Percentiles rank a stretch among this genome's conserved stretches.
phyloP scores from a whole-genome alignment of 2,888 invertebrate genomes.

The Vesta saturnalis region DNA sequence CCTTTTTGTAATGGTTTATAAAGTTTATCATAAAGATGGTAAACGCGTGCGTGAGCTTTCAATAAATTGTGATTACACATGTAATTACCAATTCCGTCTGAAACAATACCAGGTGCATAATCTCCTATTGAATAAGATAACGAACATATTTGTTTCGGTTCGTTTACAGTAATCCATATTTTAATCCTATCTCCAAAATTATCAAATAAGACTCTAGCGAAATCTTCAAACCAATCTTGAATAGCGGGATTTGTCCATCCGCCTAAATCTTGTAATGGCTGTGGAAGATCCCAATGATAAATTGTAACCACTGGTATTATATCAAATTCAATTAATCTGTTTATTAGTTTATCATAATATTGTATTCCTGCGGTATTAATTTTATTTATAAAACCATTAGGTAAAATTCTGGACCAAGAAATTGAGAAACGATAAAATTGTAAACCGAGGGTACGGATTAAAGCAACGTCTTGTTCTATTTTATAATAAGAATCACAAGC shows the following conservation, averaged over 20 bases:
- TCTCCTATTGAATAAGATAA: slow-evolving; percentile 50
- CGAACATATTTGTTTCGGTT: slow-evolving; percentile 57
- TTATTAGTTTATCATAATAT: slow-evolving; percentile 71
- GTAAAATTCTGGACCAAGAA: slow-evolving; percentile 76
- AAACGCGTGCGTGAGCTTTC: slow-evolving; percentile 72
- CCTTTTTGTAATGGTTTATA: slow-evolving; percentile 67
- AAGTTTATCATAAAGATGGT: slow-evolving; percentile 69
- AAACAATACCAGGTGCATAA: slow-evolving; percentile 56
- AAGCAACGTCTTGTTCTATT: slow-evolving; percentile 67
- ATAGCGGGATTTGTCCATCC: slow-evolving; percentile 68
- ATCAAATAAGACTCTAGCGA: slow-evolving; percentile 62
- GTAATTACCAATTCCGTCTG: slow-evolving; percentile 69
- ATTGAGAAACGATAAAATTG: slow-evolving; percentile 69
- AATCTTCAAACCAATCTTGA: slow-evolving; percentile 65
- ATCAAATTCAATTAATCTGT: slow-evolving; percentile 63
- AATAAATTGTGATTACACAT: slow-evolving; percentile 71
- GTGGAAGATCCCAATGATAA: slow-evolving; percentile 68
- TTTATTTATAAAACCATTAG: slow-evolving; percentile 64
- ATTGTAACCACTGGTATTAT: slow-evolving; percentile 67
- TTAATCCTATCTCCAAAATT: slow-evolving; percentile 54
- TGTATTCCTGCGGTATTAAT: slow-evolving; percentile 69
- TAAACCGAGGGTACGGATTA: slow-evolving; percentile 67
- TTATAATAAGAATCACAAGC: slow-evolving; percentile 75
- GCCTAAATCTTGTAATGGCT: slow-evolving; percentile 58
- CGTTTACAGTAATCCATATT: slow-evolving; percentile 66